Conservation (phyloP, 2,888 invertebrate genomes). For the Neelides folsomi region DNA sequence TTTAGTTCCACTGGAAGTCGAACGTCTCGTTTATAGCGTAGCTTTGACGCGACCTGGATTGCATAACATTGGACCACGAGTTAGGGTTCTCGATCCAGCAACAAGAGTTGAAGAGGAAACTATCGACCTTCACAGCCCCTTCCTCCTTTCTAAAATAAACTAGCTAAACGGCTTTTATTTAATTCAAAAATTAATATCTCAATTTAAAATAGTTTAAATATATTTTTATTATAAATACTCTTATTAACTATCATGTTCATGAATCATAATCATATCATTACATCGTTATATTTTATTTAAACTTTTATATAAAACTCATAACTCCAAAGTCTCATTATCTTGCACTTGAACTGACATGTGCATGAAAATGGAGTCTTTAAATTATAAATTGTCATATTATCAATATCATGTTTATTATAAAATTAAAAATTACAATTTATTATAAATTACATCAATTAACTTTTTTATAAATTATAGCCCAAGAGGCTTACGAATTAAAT, state of each 20-base stretch:
- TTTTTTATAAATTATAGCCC: neutral
- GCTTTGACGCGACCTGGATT: slow-evolving; percentile 25
- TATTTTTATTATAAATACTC: too few species aligned
- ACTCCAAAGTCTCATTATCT: too few species aligned
- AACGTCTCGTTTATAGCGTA: slow-evolving; percentile 17
- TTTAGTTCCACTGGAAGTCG: slow-evolving; percentile 7
- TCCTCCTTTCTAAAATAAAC: neutral
- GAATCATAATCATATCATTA: too few species aligned
- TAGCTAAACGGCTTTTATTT: too few species aligned
- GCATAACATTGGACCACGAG: slow-evolving; percentile 24
- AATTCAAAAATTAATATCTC: too few species aligned
- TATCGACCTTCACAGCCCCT: slow-evolving; percentile 9
- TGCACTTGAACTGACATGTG: neutral
- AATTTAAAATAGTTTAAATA: too few species aligned
- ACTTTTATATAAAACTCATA: too few species aligned
- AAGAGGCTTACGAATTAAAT: neutral
- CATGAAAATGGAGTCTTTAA: too few species aligned
- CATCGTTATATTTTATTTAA: too few species aligned
- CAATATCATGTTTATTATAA: neutral
- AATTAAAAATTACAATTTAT: neutral
- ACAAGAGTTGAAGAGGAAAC: slow-evolving; percentile 13
- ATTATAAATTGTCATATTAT: too few species aligned
- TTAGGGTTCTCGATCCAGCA: slow-evolving; percentile 8
- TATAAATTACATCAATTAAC: neutral
- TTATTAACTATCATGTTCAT: too few species aligned